Evolutionary conservation across 2,113 vertebrate genomes (phyloP).

Genomic region (Corythoichthys haematopterus): DNA sequence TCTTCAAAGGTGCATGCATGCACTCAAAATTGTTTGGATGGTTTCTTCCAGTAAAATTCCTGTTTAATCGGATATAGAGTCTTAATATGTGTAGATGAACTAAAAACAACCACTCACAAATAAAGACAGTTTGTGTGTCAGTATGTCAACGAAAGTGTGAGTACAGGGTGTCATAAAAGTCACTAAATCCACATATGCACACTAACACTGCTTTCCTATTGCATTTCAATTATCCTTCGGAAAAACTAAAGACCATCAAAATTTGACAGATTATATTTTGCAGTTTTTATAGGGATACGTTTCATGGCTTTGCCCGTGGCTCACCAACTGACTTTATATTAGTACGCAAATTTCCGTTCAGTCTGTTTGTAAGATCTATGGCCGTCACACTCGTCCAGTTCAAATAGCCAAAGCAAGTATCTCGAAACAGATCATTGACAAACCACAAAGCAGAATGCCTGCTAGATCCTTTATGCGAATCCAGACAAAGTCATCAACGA

Average conservation of each 20-base stretch:
- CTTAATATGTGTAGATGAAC: not conserved
- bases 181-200: no score
- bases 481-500: not conserved
- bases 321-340: not conserved
- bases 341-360: not conserved
- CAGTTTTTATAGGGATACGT: not conserved
- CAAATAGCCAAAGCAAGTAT: no score
- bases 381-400: not conserved
- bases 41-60: not conserved
- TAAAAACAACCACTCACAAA: not conserved
- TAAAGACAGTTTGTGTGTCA: not conserved
- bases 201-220: no score
- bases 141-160: not conserved
- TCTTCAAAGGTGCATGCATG: constrained; percentile 86
- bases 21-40: not conserved
- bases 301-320: not conserved
- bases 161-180: not conserved
- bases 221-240: no score
- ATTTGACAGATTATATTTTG: not conserved
- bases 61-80: not conserved
- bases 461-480: not conserved
- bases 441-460: not conserved
- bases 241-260: not conserved
- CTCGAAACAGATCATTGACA: no score
- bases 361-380: no score